A percentile compares a stretch with the other conserved stretches of the same genome.
phyloP scores from a whole-genome alignment of 2,113 vertebrate species.

The Solea solea region DNA sequence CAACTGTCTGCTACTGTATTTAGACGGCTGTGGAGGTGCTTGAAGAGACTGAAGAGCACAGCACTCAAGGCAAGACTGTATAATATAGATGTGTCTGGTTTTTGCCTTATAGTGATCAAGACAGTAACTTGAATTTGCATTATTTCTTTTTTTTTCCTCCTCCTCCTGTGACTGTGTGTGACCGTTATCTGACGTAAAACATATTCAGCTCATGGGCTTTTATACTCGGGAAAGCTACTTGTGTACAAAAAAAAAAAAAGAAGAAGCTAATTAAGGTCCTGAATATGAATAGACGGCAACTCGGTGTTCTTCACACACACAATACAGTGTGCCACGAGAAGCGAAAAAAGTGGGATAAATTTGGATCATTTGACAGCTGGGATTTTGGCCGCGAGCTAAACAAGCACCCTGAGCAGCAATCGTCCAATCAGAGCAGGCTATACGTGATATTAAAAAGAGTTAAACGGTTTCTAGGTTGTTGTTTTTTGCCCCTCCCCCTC shows the following conservation, averaged over 20 bases:
- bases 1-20: constrained; percentile 44
- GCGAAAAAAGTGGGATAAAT: constrained; percentile 36
- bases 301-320: constrained; percentile 52
- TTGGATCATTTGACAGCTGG: constrained; percentile 24
- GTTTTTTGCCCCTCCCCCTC: too few relatives aligned
- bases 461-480: too few relatives aligned
- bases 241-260: constrained; percentile 9
- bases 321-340: constrained; percentile 28
- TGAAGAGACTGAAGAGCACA: constrained; percentile 35
- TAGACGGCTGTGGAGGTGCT: constrained; percentile 42
- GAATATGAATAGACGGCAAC: constrained; percentile 40
- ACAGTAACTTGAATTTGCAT: constrained; percentile 24
- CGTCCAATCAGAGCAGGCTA: background rate
- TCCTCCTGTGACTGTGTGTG: constrained; percentile 51
- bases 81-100: constrained; percentile 41
- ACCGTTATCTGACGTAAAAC: constrained; percentile 40
- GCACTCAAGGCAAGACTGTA: constrained; percentile 35
- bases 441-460: too few relatives aligned
- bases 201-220: constrained; percentile 35
- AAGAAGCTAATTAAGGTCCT: constrained; percentile 10
- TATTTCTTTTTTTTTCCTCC: constrained; percentile 1
- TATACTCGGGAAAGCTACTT: constrained; percentile 13
- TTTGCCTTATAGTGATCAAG: constrained; percentile 30
- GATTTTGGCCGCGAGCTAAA: constrained; percentile 32
- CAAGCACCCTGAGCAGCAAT: background rate